Evolutionary conservation across 2,888 invertebrate species (phyloP).

Genomic region (Cybosia mesomella): DNA sequence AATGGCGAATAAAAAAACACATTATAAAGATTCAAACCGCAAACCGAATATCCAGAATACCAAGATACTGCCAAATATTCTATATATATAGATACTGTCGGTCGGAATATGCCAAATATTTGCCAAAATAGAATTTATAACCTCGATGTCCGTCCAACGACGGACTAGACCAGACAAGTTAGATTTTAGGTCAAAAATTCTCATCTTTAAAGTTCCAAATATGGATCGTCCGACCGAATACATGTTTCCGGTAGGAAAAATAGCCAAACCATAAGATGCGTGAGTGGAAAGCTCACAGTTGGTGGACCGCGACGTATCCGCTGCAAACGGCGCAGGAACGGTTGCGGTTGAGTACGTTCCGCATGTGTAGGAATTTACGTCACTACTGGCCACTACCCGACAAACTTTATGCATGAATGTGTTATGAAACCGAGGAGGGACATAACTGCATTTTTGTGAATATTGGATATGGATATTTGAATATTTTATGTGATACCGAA

Average conservation of each 20-base stretch:
- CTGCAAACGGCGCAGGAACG: conserved; percentile 43
- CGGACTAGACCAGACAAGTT: conserved; percentile 13
- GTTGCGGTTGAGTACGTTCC: conserved; percentile 44
- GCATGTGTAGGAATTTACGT: conserved; percentile 44
- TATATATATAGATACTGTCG: too few relatives aligned
- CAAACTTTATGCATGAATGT: conserved; percentile 42
- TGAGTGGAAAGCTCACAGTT: conserved; percentile 45
- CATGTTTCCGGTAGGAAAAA: conserved; percentile 9
- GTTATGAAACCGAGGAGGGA: conserved; percentile 24
- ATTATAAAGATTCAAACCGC: conserved; percentile 31
- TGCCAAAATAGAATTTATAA: conserved; percentile 51
- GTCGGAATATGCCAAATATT: conserved; percentile 42
- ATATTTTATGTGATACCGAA: not conserved
- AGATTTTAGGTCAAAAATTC: not conserved
- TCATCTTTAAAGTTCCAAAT: not conserved
- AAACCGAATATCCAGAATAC: conserved; percentile 45
- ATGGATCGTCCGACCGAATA: not conserved
- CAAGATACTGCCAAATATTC: conserved; percentile 55
- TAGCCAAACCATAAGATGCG: conserved; percentile 49
- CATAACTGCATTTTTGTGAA: conserved; percentile 38
- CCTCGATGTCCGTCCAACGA: conserved; percentile 37
- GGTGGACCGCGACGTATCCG: conserved; percentile 51
- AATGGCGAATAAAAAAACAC: conserved; percentile 39
- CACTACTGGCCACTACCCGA: conserved; percentile 30
- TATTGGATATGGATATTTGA: conserved; percentile 14